Evolutionary conservation across 2,113 vertebrate genomes (phyloP), one percentile per base, ranked within the genome.

Genomic region (Paradoxurus hermaphroditus): DNA sequence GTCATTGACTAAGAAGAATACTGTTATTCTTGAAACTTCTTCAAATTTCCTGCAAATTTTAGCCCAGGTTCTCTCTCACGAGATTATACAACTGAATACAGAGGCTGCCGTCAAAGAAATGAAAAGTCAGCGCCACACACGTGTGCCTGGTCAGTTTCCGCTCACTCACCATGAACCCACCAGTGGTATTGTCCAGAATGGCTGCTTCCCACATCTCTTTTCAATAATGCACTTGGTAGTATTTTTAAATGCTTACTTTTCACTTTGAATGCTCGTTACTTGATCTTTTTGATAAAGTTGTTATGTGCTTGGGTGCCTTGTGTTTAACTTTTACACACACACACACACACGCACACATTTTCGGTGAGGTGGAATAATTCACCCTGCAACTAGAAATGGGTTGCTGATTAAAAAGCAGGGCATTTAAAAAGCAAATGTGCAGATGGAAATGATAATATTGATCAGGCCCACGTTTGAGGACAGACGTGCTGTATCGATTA

Each of bases 341-440:
- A 83, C 29, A 41, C 19, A 31, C 67, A 14, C 16, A 34, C 36
- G 1, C 56, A 1, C 36, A 70, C n/a, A 27, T 62, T 93, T 94
- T 88, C 87, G 39, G 27, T 87, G 68, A 87, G 14, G 41, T 68
- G 16, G 31, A 94, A 81, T 75, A 88, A 95, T 94, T 86, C 63
- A 4, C 16, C 79, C 46, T 83, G 51, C 29, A 86, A 73, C 27
- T 36, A 94, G 84, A 95, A 97, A 75, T 23, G 18, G 81, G 46
- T 92, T 96, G 27, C 41, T 86, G 62, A 41, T 96, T 96, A 90
- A 96, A 96, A 90, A 95, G 39, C 34, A 90, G 56, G 82, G 68
- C 12, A 95, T 95, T 94, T 96, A 67, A 92, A 97, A 97, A 92
- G 68, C 53, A 98, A 96, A 92, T 92, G 79, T 85, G 78, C 92